Conservation (phyloP, 2,888 invertebrate genomes). For the Dicycla oo region DNA sequence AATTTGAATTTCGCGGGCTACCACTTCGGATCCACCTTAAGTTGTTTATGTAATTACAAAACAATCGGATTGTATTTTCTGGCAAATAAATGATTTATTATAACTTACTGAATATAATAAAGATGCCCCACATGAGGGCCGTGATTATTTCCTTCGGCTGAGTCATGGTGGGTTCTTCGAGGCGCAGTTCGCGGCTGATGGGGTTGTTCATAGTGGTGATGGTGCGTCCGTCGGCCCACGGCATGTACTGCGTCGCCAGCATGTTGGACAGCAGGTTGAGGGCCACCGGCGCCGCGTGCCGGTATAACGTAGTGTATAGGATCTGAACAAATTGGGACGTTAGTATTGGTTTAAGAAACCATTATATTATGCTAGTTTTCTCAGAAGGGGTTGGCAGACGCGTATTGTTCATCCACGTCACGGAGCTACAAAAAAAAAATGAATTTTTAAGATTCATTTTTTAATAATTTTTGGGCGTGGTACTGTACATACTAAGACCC, state of each 20-base stretch:
- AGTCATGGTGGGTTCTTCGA: fast-evolving
- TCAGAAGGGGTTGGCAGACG: not conserved
- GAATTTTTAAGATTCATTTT: not conserved
- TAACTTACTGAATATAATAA: slow-evolving; percentile 7
- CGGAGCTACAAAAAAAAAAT: not conserved
- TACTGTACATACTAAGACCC: too few relatives aligned
- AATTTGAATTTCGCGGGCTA: too few relatives aligned
- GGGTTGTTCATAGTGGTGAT: slow-evolving; percentile 74
- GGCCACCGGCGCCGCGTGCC: slow-evolving; percentile 89
- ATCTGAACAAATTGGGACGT: slow-evolving; percentile 65
- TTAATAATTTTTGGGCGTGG: not conserved
- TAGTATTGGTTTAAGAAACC: not conserved
- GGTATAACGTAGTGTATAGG: slow-evolving; percentile 87
- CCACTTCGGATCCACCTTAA: too few relatives aligned
- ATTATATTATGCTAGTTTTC: not conserved
- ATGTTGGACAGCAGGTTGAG: slow-evolving; percentile 88
- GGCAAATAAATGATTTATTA: not conserved
- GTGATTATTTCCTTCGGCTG: slow-evolving; percentile 59
- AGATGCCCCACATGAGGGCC: slow-evolving; percentile 63
- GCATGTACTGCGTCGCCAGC: slow-evolving; percentile 65
- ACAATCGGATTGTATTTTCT: not conserved
- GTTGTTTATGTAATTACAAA: not conserved
- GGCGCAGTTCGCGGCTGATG: slow-evolving; percentile 26
- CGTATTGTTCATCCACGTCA: not conserved
- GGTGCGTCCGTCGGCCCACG: slow-evolving; percentile 57